Percentiles rank a stretch among this genome's conserved stretches.
These are phyloP conservation scores for Psittacula cyanocephala DNA, from an alignment of 2,113 vertebrate genomes.

Conservation along the genomic window DNA sequence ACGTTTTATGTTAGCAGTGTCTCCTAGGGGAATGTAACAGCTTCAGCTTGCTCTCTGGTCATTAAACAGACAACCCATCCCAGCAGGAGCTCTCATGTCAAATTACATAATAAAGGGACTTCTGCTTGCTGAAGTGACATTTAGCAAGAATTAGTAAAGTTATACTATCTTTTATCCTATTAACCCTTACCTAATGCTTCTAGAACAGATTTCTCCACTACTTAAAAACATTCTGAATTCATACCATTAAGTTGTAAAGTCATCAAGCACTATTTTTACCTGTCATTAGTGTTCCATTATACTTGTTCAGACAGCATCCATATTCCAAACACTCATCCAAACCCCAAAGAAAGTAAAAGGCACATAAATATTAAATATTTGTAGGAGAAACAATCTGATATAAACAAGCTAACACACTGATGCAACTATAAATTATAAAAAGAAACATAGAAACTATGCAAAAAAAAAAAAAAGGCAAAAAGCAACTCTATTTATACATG, in stretches of 20 bases:
- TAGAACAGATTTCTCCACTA: neutral
- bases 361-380: slow-evolving; percentile 72
- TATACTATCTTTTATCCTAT: neutral
- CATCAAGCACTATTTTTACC: neutral
- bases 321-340: slow-evolving; percentile 34
- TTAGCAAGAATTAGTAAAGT: neutral
- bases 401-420: slow-evolving; percentile 46
- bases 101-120: neutral
- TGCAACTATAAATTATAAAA: slow-evolving; percentile 62
- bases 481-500: slow-evolving; percentile 73
- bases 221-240: neutral
- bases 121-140: neutral
- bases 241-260: neutral
- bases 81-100: neutral
- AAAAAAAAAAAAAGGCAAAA: slow-evolving; percentile 61
- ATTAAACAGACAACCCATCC: neutral
- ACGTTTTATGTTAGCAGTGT: neutral
- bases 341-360: slow-evolving; percentile 70
- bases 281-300: slow-evolving; percentile 48
- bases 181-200: neutral
- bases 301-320: slow-evolving; percentile 50
- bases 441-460: slow-evolving; percentile 43
- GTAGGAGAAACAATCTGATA: slow-evolving; percentile 44
- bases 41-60: neutral
- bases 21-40: neutral